A percentile compares a stretch with the other conserved stretches of the same genome.
Evolutionary conservation across 2,797 vertebrate species (phyloP).

Genomic region (Spinibarbus caldwelli): DNA sequence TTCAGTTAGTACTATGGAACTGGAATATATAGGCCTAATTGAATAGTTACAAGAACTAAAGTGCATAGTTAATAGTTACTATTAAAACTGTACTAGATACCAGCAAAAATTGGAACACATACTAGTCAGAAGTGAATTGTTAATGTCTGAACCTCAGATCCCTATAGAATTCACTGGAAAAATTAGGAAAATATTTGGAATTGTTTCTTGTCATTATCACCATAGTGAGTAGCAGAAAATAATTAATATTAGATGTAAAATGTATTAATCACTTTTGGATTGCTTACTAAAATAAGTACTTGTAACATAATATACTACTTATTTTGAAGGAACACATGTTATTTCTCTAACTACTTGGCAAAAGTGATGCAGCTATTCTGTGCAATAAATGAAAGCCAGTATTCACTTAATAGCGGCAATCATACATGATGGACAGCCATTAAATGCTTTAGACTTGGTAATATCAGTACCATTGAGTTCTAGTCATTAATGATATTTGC

Average conservation of each 20-base stretch:
- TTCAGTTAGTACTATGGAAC: neutral
- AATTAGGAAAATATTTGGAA: too few species aligned
- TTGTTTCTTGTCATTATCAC: too few species aligned
- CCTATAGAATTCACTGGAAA: neutral
- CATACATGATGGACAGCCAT: constrained; percentile 3
- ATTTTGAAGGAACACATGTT: neutral
- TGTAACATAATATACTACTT: neutral
- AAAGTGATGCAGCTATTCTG: constrained; percentile 50
- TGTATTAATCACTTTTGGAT: neutral
- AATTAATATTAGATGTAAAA: neutral
- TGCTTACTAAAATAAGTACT: neutral
- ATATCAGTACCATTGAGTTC: neutral
- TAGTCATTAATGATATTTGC: neutral
- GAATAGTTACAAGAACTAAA: too few species aligned
- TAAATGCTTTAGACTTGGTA: constrained; percentile 2
- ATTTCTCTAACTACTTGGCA: neutral
- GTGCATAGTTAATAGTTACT: too few species aligned
- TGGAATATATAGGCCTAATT: neutral
- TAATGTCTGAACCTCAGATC: neutral
- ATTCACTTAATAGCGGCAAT: constrained; percentile 37
- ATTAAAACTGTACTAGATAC: neutral
- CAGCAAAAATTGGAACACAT: neutral
- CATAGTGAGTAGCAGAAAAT: neutral
- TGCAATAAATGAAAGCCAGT: constrained; percentile 47
- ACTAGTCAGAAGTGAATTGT: neutral